phyloP scores from a whole-genome alignment of 1,140 invertebrate genomes.

The Drosophila funebris region DNA sequence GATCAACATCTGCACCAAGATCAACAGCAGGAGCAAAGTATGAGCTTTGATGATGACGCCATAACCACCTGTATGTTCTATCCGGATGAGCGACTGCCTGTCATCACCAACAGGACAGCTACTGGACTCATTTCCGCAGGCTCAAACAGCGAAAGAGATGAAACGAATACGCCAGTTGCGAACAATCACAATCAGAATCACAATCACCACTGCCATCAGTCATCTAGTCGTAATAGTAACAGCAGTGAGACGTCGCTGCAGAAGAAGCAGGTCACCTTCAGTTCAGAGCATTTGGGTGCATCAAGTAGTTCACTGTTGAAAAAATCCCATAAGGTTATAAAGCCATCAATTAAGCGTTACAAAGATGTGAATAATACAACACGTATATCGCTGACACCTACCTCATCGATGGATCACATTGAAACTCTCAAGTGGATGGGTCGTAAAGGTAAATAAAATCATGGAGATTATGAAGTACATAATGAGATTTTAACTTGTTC shows the following conservation, averaged over 20 bases:
- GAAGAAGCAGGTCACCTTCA: conserved; percentile 60
- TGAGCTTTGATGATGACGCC: conserved; percentile 19
- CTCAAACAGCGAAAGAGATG: neutral
- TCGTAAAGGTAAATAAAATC: conserved; percentile 39
- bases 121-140: conserved; percentile 7
- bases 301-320: conserved; percentile 1
- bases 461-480: neutral
- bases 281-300: conserved; percentile 40
- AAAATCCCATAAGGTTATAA: conserved; percentile 24
- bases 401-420: conserved; percentile 30
- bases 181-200: conserved; percentile 21
- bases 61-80: conserved; percentile 17
- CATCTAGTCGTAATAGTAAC: conserved; percentile 64
- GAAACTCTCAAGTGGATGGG: conserved; percentile 46
- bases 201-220: conserved; percentile 53
- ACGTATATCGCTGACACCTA: conserved; percentile 17
- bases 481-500: neutral
- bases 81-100: neutral
- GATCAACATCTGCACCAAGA: conserved; percentile 7
- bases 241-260: conserved; percentile 52
- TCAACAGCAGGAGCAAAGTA: neutral
- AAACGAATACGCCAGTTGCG: neutral
- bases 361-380: conserved; percentile 11
- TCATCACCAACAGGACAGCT: conserved; percentile 9
- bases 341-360: conserved; percentile 52